Conservation (phyloP, 2,113 vertebrate species). For the Sterrhoptilus dennistouni region DNA sequence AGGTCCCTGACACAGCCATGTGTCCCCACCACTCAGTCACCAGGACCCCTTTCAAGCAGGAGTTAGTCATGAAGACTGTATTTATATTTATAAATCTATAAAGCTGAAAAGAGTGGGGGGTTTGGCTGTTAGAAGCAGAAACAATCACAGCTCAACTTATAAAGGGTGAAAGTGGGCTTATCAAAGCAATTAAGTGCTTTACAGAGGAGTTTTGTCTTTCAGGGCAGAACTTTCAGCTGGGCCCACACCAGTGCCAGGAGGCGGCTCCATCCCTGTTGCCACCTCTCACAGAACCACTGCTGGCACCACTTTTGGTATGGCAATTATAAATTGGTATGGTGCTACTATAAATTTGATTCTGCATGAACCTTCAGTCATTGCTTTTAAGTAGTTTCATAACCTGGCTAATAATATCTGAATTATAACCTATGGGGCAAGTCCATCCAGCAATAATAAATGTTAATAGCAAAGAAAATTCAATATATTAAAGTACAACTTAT, state of each 20-base stretch:
- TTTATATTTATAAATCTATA: too few relatives aligned
- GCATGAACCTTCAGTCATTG: background rate
- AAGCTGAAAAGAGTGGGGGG: background rate
- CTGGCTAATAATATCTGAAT: background rate
- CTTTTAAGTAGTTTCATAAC: background rate
- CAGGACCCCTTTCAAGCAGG: fast-evolving
- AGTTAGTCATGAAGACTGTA: background rate
- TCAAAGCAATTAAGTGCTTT: background rate
- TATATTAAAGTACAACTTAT: background rate
- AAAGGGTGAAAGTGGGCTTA: background rate
- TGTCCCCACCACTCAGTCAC: background rate
- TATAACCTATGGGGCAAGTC: background rate
- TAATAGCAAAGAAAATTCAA: background rate
- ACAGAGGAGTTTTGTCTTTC: background rate
- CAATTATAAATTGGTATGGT: background rate
- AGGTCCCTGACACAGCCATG: background rate
- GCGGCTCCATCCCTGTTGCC: background rate
- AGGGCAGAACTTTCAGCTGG: background rate
- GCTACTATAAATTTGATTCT: background rate
- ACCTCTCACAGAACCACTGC: background rate
- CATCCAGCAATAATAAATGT: background rate
- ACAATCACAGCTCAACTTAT: background rate
- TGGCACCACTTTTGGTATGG: background rate
- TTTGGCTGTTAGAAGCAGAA: background rate
- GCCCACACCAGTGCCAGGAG: background rate